Evolutionary conservation across 92 coral and sea anemone species (phyloP).

Genomic region (Pocillopora meandrina): DNA sequence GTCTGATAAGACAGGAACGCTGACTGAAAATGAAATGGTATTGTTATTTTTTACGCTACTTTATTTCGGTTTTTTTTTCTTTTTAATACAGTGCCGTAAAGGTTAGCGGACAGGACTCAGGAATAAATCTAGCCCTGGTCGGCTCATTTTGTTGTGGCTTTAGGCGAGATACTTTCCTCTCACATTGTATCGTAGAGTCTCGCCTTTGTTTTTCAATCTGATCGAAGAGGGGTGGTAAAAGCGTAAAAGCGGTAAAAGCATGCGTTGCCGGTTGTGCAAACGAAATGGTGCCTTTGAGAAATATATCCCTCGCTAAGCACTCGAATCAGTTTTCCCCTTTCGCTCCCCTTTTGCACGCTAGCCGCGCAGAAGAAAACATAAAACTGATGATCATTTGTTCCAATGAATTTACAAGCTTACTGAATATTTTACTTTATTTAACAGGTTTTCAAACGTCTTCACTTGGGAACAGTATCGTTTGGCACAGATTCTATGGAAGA

Average conservation of each 20-base stretch:
- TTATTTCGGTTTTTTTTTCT: background rate
- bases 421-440: background rate
- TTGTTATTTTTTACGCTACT: background rate
- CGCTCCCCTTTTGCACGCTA: too few relatives aligned
- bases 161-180: too few relatives aligned
- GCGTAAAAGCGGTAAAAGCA: too few relatives aligned
- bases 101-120: too few relatives aligned
- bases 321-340: background rate
- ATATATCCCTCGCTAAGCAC: background rate
- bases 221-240: too few relatives aligned
- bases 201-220: too few relatives aligned
- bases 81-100: background rate
- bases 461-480: constrained; percentile 96
- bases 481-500: constrained; percentile 98
- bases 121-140: too few relatives aligned
- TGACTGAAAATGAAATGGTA: constrained; percentile 99
- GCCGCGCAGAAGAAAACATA: too few relatives aligned
- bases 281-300: background rate
- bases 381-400: background rate
- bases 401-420: background rate
- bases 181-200: too few relatives aligned
- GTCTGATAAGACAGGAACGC: constrained; percentile 98
- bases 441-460: constrained; percentile 94
- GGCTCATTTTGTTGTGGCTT: too few relatives aligned
- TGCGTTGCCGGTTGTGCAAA: background rate